Evolutionary conservation across 2,888 invertebrate genomes (phyloP), one percentile per base, ranked within the genome.

Genomic region (Acronicta psi): DNA sequence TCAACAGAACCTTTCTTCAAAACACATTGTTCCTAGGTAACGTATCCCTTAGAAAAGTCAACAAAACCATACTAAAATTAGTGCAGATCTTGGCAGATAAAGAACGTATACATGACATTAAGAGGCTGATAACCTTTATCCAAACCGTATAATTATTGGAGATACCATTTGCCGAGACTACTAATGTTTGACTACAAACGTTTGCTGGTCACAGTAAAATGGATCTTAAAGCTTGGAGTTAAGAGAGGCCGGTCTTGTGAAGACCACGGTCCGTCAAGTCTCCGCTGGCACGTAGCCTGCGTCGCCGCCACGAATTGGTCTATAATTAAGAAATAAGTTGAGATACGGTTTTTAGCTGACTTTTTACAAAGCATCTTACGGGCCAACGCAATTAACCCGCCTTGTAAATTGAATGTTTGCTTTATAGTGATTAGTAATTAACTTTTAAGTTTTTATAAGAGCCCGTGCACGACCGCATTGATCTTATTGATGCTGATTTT

Each of bases 311-410:
- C 88, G 92, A 93, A 91, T 93, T 91, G 89, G 91, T 91, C 91
- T 94, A 94, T 93, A 94, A 94, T 94, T 94, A 93, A 94, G 93
- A 93, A 94, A 93, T 94, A 93, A 93, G 91, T 91, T 91, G 90
- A 93, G 92, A 91, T 93, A 91, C 89, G 85, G 89, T 92, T 93
- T 93, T 94, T 90, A 88, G 89, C 87, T 86, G 85, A 87, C 85
- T 92, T 92, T 93, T 93, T 94, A 91, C 91, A 86, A 88, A 90
- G 87, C 88, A 79, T 88, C 86, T 89, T 88, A 86, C 87, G 85
- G 87, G 85, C 86, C 87, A 86, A 80, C 83, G 92, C 93, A 93
- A 94, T 94, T 93, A 94, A 91, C 90, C 92, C 87, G 92, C 90
- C 93, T 92, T 89, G 91, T 92, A 93, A 93, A 94, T 94, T 93